Evolutionary conservation across 2,113 vertebrate genomes (phyloP).

Genomic region (Saimiri boliviensis): DNA sequence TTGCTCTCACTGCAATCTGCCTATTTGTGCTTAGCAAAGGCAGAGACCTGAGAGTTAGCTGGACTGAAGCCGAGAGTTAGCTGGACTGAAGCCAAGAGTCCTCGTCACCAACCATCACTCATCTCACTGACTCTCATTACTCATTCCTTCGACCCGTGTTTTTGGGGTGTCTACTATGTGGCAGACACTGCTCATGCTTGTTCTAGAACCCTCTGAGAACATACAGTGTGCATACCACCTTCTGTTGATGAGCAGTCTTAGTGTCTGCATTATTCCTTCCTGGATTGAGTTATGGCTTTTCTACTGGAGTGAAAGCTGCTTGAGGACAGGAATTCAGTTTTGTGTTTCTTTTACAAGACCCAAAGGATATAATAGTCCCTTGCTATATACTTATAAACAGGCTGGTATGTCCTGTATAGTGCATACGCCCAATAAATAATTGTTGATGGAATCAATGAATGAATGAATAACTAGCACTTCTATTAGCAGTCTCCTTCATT

Average conservation of each 20-base stretch:
- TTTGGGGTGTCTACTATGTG: not conserved
- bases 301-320: not conserved
- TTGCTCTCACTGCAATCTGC: not conserved
- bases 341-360: not conserved
- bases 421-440: not conserved
- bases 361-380: not conserved
- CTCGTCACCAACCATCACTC: not conserved
- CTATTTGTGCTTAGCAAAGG: not conserved
- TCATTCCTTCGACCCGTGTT: not conserved
- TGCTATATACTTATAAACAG: not conserved
- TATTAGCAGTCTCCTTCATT: not conserved
- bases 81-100: not conserved
- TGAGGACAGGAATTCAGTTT: not conserved
- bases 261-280: not conserved
- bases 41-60: not conserved
- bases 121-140: not conserved
- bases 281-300: not conserved
- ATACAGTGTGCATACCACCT: not conserved
- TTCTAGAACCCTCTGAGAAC: not conserved
- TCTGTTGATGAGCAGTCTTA: not conserved
- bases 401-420: not conserved
- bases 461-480: not conserved
- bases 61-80: not conserved
- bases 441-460: not conserved
- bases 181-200: too few species aligned